phyloP scores from a whole-genome alignment of 2,113 vertebrate species.

The Orcinus orca region DNA sequence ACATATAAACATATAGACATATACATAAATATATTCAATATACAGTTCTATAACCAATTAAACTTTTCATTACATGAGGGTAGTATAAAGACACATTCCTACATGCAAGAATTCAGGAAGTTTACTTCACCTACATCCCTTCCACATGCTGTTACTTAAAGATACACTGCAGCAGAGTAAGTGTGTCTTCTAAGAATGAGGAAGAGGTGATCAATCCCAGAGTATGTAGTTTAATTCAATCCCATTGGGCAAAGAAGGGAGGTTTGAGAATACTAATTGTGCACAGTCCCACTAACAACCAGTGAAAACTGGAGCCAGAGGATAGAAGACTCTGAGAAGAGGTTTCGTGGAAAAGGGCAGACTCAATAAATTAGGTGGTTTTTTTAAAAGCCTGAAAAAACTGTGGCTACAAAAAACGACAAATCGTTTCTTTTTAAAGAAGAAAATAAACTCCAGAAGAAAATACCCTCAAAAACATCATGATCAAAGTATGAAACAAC shows the following conservation, averaged over 20 bases:
- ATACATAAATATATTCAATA: not conserved
- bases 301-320: not conserved
- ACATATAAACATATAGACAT: not conserved
- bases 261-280: not conserved
- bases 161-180: not conserved
- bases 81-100: not conserved
- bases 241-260: not conserved
- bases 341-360: not conserved
- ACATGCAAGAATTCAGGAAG: not conserved
- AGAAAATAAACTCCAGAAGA: not conserved
- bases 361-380: not conserved
- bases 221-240: not conserved
- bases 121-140: not conserved
- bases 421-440: not conserved
- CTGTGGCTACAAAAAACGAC: not conserved
- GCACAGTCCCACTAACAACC: not conserved
- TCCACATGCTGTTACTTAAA: not conserved
- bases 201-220: not conserved
- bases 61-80: not conserved
- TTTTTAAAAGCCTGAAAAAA: not conserved
- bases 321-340: not conserved
- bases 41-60: not conserved
- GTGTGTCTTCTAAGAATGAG: not conserved
- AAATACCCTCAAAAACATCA: not conserved
- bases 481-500: not conserved